Evolutionary conservation across 2,888 invertebrate species (phyloP), one percentile per base, ranked within the genome.

Genomic region (Ethmia dodecea): DNA sequence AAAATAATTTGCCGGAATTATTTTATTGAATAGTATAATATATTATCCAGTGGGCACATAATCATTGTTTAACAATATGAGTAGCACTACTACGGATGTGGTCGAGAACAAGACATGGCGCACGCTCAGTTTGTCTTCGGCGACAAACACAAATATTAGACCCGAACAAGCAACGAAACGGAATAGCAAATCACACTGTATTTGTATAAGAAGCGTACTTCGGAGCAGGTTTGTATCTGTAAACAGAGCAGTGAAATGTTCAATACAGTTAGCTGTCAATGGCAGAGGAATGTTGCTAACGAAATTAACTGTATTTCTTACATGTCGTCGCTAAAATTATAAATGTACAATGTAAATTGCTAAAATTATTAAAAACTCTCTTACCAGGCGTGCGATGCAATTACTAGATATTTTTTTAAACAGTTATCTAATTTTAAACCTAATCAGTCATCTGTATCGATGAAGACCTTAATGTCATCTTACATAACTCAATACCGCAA

Each of bases 71-170:
- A 31, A 36, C 39, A 38, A 40, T 35, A 37, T 45, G 44, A 53
- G 43, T 42, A 43, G 40, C 47, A 49, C 54, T 54, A 55, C 43
- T 48, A 51, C 40, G 47, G 52, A 55, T 55, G 52, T 46, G 45
- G 51, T 40, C 45, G 49, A 57, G 54, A 56, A 59, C 56, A 56
- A 56, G 55, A 50, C 60, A 49, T 53, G 52, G 61, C 54, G 45
- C 63, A 62, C 62, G 60, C 60, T 61, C 55, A 63, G 76, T 80
- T 79, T 77, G 66, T 78, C 67, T 78, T 71, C 54, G 64, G 67
- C 58, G 66, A 64, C 77, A 73, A 79, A 78, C 75, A 76, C 78
- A 83, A 83, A 84, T 80, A 81, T 79, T 73, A 63, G 69, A 56
- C 63, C 51, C 54, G 67, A 71, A 71, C 77, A 75, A 76, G 64